A percentile compares a stretch with the other conserved stretches of the same genome.
Conservation (phyloP, 2,797 vertebrate species). For the Pogonophryne albipinna region DNA sequence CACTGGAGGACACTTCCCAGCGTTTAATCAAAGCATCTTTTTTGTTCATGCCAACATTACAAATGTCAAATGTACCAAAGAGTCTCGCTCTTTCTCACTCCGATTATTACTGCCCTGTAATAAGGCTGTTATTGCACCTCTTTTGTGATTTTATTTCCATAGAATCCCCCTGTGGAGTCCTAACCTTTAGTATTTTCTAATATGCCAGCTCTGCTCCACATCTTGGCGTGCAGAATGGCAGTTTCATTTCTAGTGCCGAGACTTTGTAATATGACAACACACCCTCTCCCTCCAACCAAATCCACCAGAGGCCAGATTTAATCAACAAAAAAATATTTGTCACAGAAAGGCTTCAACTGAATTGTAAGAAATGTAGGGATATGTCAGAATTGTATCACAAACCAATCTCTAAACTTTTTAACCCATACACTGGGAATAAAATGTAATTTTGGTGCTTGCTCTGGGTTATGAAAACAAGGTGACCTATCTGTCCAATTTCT, state of each 20-base stretch:
- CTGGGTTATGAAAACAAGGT: not conserved
- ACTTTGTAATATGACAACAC: slow-evolving; percentile 52
- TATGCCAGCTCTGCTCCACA: slow-evolving; percentile 72
- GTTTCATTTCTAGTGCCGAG: slow-evolving; percentile 72
- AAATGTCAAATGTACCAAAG: slow-evolving; percentile 50
- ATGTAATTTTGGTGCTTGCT: not conserved
- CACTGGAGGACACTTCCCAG: slow-evolving; percentile 28
- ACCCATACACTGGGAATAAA: not conserved
- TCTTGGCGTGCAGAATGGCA: slow-evolving; percentile 68
- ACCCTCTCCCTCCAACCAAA: slow-evolving; percentile 27
- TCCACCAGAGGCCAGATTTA: slow-evolving; percentile 23
- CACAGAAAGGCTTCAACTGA: slow-evolving; percentile 24
- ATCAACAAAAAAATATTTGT: slow-evolving; percentile 17
- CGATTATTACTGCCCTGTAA: slow-evolving; percentile 65
- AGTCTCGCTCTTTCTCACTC: slow-evolving; percentile 1
- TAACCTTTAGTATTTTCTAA: slow-evolving; percentile 83
- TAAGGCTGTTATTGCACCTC: slow-evolving; percentile 66
- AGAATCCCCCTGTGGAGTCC: slow-evolving; percentile 70
- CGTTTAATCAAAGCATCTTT: slow-evolving; percentile 52
- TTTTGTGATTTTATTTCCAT: slow-evolving; percentile 68
- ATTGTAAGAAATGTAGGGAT: slow-evolving; percentile 18
- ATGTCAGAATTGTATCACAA: slow-evolving; percentile 1
- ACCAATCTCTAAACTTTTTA: not conserved
- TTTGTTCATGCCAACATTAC: slow-evolving; percentile 34
- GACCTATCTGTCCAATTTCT: not conserved